These are phyloP conservation scores for Lysandra coridon DNA, from an alignment of 2,888 invertebrate genomes.

Conservation along the genomic window DNA sequence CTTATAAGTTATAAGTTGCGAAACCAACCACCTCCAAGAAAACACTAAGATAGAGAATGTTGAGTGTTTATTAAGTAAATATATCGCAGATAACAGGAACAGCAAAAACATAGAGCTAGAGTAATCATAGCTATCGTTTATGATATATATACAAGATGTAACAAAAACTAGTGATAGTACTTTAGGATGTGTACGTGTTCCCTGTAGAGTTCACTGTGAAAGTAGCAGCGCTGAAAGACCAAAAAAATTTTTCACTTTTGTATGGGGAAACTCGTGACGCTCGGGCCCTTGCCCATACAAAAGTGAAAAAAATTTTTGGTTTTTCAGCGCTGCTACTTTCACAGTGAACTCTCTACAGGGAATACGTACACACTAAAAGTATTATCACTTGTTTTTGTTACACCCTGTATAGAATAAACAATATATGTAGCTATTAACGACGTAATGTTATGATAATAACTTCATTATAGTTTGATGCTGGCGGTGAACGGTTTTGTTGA, in stretches of 20 bases:
- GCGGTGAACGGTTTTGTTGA: slow-evolving; percentile 7
- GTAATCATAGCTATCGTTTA: not conserved
- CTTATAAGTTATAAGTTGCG: not conserved
- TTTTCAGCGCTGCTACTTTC: no score
- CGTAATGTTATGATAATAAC: not conserved
- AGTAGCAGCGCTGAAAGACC: no score
- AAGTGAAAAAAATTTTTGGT: no score
- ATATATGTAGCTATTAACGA: not conserved
- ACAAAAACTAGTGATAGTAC: no score
- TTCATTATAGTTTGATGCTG: slow-evolving; percentile 25
- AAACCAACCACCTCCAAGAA: not conserved
- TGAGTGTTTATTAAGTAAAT: not conserved
- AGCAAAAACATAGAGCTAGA: not conserved
- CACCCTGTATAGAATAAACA: not conserved
- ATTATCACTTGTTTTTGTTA: no score
- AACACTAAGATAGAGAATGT: not conserved
- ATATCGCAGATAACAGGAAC: not conserved
- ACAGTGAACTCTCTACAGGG: no score
- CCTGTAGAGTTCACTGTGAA: no score
- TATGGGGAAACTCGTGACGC: no score
- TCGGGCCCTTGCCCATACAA: no score
- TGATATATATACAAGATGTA: not conserved
- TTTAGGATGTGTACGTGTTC: no score
- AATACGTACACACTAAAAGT: no score
- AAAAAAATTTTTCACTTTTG: no score